phyloP scores from a whole-genome alignment of 2,113 vertebrate species.

The Ploceus nigricollis region DNA sequence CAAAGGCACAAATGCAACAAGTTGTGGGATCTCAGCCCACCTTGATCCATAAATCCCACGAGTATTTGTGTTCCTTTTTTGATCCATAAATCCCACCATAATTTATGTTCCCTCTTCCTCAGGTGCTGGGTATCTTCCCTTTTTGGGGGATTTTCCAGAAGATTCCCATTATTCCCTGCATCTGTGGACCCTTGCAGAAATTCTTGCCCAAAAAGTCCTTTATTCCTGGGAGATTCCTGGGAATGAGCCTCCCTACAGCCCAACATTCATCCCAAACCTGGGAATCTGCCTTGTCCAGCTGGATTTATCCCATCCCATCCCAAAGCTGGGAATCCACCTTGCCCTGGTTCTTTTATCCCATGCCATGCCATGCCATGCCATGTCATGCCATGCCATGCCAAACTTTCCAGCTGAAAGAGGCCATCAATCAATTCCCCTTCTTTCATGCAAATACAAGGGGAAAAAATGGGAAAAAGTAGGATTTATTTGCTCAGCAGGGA shows the following conservation, averaged over 20 bases:
- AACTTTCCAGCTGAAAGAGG: background rate
- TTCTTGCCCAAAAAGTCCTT: background rate
- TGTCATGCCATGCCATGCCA: background rate
- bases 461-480: background rate
- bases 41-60: background rate
- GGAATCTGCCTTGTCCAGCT: background rate
- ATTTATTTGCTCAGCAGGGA: slow-evolving; percentile 85
- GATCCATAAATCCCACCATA: background rate
- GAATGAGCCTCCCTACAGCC: background rate
- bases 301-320: background rate
- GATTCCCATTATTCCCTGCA: background rate
- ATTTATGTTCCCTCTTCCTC: background rate
- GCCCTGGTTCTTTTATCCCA: background rate
- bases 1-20: background rate
- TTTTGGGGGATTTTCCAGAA: background rate
- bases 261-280: background rate
- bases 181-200: background rate
- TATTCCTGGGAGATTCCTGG: background rate
- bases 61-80: background rate
- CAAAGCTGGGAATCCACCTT: background rate
- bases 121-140: background rate
- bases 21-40: slow-evolving; percentile 29
- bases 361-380: background rate
- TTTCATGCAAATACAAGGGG: background rate
- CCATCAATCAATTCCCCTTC: background rate